Evolutionary conservation across 2,113 vertebrate genomes (phyloP).

Genomic region (Neolamprologus modestus): DNA sequence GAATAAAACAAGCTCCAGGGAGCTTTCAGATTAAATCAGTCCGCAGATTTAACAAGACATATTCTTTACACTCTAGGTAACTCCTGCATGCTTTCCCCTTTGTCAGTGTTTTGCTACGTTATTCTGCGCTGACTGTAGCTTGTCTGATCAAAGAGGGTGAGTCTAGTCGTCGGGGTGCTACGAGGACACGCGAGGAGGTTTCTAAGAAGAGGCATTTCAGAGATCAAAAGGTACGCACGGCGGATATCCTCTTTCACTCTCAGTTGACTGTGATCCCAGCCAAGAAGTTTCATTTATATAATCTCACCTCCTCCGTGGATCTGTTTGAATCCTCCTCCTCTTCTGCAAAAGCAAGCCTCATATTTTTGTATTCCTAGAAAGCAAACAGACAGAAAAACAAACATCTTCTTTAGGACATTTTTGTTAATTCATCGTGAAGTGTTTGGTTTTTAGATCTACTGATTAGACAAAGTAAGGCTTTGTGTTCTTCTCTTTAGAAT

Average conservation of each 20-base stretch:
- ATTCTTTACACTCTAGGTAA: neutral
- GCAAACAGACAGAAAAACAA: neutral
- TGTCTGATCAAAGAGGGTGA: conserved; percentile 29
- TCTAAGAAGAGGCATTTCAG: neutral
- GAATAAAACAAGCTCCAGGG: neutral
- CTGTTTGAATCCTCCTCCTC: neutral
- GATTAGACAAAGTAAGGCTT: neutral
- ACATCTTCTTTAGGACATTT: neutral
- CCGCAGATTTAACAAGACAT: neutral
- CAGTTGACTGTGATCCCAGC: conserved; percentile 33
- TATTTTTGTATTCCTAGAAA: neutral
- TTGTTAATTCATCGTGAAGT: neutral
- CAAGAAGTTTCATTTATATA: conserved; percentile 15
- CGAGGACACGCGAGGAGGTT: neutral
- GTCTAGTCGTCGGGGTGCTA: conserved; percentile 1
- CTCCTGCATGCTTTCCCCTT: neutral
- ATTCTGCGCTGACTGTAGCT: neutral
- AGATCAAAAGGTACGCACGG: conserved; percentile 29
- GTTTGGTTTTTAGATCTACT: neutral
- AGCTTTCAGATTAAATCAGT: neutral
- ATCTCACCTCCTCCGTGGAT: neutral
- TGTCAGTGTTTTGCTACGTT: conserved; percentile 12
- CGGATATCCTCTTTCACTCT: conserved; percentile 24
- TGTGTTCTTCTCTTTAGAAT: neutral
- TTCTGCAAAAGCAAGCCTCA: neutral